Evolutionary conservation across 2,797 vertebrate species (phyloP).

Genomic region (Eidolon dupreanum): DNA sequence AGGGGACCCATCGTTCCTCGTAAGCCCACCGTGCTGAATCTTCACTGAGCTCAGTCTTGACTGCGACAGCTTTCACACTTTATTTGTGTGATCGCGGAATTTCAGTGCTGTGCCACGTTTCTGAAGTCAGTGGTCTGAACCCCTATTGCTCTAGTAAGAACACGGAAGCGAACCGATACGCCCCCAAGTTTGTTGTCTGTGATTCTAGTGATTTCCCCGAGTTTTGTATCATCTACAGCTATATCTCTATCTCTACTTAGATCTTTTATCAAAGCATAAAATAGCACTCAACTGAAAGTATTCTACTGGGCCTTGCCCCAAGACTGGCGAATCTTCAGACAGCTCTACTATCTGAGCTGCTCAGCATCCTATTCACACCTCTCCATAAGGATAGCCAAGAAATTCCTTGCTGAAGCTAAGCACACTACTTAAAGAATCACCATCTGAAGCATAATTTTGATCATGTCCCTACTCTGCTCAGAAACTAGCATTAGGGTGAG

Average conservation of each 20-base stretch:
- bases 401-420: background rate
- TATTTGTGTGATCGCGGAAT: background rate
- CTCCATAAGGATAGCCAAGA: background rate
- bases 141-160: background rate
- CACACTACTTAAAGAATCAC: background rate
- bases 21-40: background rate
- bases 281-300: background rate
- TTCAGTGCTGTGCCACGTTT: background rate
- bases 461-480: background rate
- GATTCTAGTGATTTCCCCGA: background rate
- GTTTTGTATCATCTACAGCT: background rate
- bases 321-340: background rate
- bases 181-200: background rate
- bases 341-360: background rate
- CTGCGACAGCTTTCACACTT: background rate
- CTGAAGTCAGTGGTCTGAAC: background rate
- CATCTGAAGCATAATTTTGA: background rate
- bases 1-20: background rate
- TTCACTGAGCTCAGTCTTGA: background rate
- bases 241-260: background rate
- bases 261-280: background rate
- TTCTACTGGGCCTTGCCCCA: background rate
- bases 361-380: background rate
- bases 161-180: background rate
- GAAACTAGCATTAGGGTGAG: background rate